A percentile compares a stretch with the other conserved stretches of the same genome.
These are phyloP conservation scores for Trichopria drosophilae DNA, from an alignment of 2,888 invertebrate species.

Conservation along the genomic window DNA sequence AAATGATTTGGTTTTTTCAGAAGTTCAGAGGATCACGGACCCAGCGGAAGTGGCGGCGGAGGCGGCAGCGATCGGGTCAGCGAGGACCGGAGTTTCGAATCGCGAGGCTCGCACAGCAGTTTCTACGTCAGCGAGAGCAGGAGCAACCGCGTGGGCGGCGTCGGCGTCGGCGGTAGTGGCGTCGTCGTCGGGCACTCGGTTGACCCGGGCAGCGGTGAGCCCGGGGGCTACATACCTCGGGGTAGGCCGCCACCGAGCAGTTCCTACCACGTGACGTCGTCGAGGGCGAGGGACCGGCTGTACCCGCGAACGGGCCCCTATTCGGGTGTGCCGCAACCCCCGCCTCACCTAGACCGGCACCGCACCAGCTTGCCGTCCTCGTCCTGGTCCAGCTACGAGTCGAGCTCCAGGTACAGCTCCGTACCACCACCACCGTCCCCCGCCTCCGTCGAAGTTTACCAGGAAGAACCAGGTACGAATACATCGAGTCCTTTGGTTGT, in stretches of 20 bases:
- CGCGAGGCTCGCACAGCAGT: constrained; percentile 58
- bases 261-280: constrained; percentile 56
- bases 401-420: constrained; percentile 51
- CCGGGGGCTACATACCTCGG: constrained; percentile 52
- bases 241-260: constrained; percentile 50
- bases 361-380: constrained; percentile 51
- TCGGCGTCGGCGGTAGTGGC: constrained; percentile 33
- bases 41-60: constrained; percentile 44
- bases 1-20: constrained; percentile 45
- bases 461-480: constrained; percentile 49
- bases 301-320: constrained; percentile 54
- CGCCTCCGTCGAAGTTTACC: constrained; percentile 50
- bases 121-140: constrained; percentile 50
- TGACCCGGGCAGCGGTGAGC: constrained; percentile 51
- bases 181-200: constrained; percentile 49
- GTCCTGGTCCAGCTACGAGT: constrained; percentile 53
- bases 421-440: constrained; percentile 54
- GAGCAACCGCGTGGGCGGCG: constrained; percentile 50
- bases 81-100: constrained; percentile 49
- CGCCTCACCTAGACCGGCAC: constrained; percentile 55
- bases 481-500: no score
- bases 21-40: constrained; percentile 55
- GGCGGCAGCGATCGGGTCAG: constrained; percentile 29
- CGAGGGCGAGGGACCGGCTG: constrained; percentile 57
- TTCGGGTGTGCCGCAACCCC: constrained; percentile 56